Conservation (phyloP, 1,140 invertebrate genomes). For the Dreissena polymorpha region DNA sequence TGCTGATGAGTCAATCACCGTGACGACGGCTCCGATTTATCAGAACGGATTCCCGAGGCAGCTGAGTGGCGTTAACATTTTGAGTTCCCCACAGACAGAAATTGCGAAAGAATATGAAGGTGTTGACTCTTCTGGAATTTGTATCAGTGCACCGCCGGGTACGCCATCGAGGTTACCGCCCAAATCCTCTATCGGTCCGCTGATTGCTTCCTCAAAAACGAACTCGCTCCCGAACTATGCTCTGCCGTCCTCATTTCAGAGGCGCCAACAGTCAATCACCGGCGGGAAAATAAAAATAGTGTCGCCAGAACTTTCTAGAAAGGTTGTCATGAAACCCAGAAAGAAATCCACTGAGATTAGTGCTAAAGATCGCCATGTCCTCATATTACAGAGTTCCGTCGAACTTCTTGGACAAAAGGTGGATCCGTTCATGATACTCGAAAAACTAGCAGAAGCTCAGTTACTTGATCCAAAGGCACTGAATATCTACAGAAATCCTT, state of each 20-base stretch:
- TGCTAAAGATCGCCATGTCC: slow-evolving; percentile 64
- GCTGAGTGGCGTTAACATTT: slow-evolving; percentile 17
- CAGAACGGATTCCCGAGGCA: slow-evolving; percentile 63
- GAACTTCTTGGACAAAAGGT: slow-evolving; percentile 73
- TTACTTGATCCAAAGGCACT: slow-evolving; percentile 65
- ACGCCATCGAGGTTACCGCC: not conserved
- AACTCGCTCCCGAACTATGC: slow-evolving; percentile 36
- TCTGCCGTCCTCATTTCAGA: slow-evolving; percentile 1
- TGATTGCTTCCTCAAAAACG: slow-evolving; percentile 19
- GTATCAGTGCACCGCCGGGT: not conserved
- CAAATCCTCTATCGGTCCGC: not conserved
- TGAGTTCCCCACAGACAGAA: not conserved
- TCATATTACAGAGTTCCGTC: slow-evolving; percentile 69
- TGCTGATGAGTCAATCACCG: too few species aligned
- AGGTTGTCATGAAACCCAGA: slow-evolving; percentile 51
- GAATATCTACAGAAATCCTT: slow-evolving; percentile 66
- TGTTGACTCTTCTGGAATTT: slow-evolving; percentile 10
- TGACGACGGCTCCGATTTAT: slow-evolving; percentile 65
- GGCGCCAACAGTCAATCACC: slow-evolving; percentile 6
- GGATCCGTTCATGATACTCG: slow-evolving; percentile 67
- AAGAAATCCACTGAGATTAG: slow-evolving; percentile 63
- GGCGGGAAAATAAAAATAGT: slow-evolving; percentile 70
- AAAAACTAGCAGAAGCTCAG: slow-evolving; percentile 61
- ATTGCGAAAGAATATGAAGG: slow-evolving; percentile 41
- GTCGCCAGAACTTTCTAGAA: slow-evolving; percentile 64